Base-by-base conservation (phyloP, 2,113 vertebrate genomes). In the Nothocercus julius region DNA sequence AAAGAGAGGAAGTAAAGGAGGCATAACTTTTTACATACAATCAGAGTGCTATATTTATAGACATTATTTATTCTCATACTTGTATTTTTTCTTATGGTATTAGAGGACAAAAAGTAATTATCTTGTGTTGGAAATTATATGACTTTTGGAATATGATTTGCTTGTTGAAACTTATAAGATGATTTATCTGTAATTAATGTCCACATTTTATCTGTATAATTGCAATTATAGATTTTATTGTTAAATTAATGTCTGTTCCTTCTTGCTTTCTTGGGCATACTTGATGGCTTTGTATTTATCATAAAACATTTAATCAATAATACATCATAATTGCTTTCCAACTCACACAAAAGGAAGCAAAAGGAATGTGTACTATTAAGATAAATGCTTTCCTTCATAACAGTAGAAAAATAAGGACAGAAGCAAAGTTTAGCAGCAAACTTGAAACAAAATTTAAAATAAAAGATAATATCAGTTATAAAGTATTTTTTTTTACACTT, bases 21-120 rank as follows among this genome's bases (percentile, higher is more conserved):
- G 58, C 58, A 40, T 62, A 82, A 85, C 64, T 97, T 96, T 97
- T 42, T 96, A 95, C 5, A 2, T 79, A 69, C 36, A 81, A 73
- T 76, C 51, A 92, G 92, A 95, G 74, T 72, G 56, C 45, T 97
- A 82, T 90, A 90, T 95, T 95, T 95, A 90, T 92, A 94, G 67
- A 94, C 49, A 85, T 91, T 84, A 94, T 91, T 95, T 97, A 89
- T 97, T 97, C 94, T 95, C 93, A 94, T 96, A 90, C 74, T 91
- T 93, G 72, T 93, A 89, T 94, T 94, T 97, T 92, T 94, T 91
- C 36, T 85, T 92, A 75, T n/a, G 45, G 49, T 92, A 97, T 77
- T 85, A 77, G 82, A 97, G 95, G 87, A 44, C 62, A 82, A 96
- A 93, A 85, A 96, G 95, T 87, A 93, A 95, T 95, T 94, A 86